Evolutionary conservation across 2,888 invertebrate species (phyloP).

Genomic region (Polylopha cassiicola): DNA sequence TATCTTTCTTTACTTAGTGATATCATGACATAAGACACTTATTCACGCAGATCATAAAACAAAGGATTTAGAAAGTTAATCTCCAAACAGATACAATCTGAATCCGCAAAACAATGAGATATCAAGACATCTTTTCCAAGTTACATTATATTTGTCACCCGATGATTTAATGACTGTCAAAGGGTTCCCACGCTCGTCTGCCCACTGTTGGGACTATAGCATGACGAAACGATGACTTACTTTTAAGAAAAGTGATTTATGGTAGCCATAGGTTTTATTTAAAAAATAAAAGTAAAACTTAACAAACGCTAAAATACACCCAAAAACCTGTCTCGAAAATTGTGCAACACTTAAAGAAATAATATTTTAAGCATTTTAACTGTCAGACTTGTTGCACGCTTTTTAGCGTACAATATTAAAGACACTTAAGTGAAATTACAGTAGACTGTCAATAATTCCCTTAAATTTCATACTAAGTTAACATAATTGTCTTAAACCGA

Average conservation of each 20-base stretch:
- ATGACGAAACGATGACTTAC: slow-evolving; percentile 19
- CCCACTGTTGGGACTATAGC: slow-evolving; percentile 21
- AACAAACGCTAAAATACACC: no score
- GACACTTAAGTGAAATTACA: slow-evolving; percentile 14
- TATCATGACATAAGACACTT: slow-evolving; percentile 11
- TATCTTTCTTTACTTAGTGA: no score
- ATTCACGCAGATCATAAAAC: slow-evolving; percentile 26
- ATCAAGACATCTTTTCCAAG: slow-evolving; percentile 38
- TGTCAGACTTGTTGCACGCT: no score
- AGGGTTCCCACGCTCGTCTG: slow-evolving; percentile 34
- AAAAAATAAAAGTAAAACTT: slow-evolving; percentile 12
- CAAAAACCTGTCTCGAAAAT: no score
- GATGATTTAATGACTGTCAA: slow-evolving; percentile 32
- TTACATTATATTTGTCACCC: slow-evolving; percentile 40
- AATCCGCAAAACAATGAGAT: slow-evolving; percentile 38
- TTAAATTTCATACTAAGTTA: slow-evolving; percentile 14
- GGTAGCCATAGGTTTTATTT: no score
- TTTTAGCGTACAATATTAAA: no score
- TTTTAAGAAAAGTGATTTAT: slow-evolving; percentile 12
- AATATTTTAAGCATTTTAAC: no score
- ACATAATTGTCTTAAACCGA: slow-evolving; percentile 19
- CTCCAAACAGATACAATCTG: slow-evolving; percentile 34
- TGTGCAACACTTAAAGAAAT: no score
- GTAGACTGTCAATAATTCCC: slow-evolving; percentile 16
- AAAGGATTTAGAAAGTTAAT: slow-evolving; percentile 32